Base-by-base conservation (phyloP, 2,113 vertebrate species). In the Platysternon megacephalum region DNA sequence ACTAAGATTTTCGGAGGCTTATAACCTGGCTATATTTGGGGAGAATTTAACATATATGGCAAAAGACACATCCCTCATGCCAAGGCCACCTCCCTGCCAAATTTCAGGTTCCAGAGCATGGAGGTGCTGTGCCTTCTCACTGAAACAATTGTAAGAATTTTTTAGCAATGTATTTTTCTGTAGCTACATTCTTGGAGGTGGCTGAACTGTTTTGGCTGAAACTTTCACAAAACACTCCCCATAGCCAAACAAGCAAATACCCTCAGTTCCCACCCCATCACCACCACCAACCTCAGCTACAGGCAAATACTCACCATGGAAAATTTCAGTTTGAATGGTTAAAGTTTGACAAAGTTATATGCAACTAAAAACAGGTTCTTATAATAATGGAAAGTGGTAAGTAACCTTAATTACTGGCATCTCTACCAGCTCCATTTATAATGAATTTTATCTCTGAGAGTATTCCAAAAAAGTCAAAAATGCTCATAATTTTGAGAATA, bases 351-450 rank as follows among this genome's bases (percentile, higher is more conserved):
- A 79, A 46, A 81, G 48, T 65, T 79, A 22, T 4, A 88, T 58
- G 32, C 42, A 82, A 61, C 3, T 17, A n/a, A 82, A 74, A 46
- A 49, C 17, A 82, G 48, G 39, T 7, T 86, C 2, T 35, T 39
- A 12, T 1, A 5, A 61, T 55, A 86, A 9, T 48, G 24, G 65
- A 72, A 87, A 84, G 22, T 0, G 1, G 2, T 82, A 28, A 5
- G 11, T 0, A 4, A 58, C 16, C 26, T 4, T 0, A 1, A n/a
- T 86, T 68, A n/a, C 22, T 68, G 35, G 35, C 17, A n/a, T 68
- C 35, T 10, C 8, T n/a, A n/a, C 7, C 55, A 56, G 55, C 61
- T n/a, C 35, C 8, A n/a, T 68, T n/a, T 68, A 68, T n/a, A 68
- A 68, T 68, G 7, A 68, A 68, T n/a, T 35, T 61, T 16, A 61